Evolutionary conservation across 2,113 vertebrate species (phyloP).

Genomic region (Cololabis saira): DNA sequence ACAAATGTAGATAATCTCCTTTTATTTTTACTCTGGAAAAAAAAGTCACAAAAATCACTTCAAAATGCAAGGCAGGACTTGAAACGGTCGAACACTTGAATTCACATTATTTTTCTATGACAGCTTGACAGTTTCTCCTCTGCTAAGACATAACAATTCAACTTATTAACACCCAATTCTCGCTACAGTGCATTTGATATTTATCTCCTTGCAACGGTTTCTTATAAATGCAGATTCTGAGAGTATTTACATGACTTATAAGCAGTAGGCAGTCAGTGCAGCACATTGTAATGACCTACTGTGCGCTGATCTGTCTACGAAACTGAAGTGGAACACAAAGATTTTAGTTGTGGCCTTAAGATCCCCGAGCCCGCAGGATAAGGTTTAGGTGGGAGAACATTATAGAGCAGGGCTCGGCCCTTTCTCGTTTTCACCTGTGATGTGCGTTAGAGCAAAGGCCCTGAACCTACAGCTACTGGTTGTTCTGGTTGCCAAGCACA

Average conservation of each 20-base stretch:
- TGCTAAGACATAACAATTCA: slow-evolving; percentile 54
- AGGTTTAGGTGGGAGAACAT: not conserved
- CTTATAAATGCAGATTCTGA: slow-evolving; percentile 24
- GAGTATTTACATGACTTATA: slow-evolving; percentile 23
- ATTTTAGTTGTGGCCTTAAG: slow-evolving; percentile 18
- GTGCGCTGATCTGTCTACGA: slow-evolving; percentile 4
- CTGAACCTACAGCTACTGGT: slow-evolving; percentile 20
- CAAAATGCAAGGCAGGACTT: slow-evolving; percentile 66
- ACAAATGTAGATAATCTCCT: not conserved
- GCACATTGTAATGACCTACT: slow-evolving; percentile 9
- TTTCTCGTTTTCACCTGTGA: slow-evolving; percentile 1
- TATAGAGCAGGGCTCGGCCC: slow-evolving; percentile 3
- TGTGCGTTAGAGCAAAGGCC: slow-evolving; percentile 31
- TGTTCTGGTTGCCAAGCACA: not conserved
- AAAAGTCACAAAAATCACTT: slow-evolving; percentile 71
- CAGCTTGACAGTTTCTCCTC: slow-evolving; percentile 60
- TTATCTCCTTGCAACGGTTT: not conserved
- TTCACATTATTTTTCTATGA: slow-evolving; percentile 76
- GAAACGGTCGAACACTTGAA: slow-evolving; percentile 70
- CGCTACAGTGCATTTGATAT: slow-evolving; percentile 50
- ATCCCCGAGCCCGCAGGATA: slow-evolving; percentile 43
- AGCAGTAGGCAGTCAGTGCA: slow-evolving; percentile 29
- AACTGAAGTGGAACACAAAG: slow-evolving; percentile 20
- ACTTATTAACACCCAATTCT: slow-evolving; percentile 42
- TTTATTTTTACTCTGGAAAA: slow-evolving; percentile 62